These are phyloP conservation scores for Drosophila jambulina DNA, from an alignment of 1,140 invertebrate genomes.

Conservation along the genomic window DNA sequence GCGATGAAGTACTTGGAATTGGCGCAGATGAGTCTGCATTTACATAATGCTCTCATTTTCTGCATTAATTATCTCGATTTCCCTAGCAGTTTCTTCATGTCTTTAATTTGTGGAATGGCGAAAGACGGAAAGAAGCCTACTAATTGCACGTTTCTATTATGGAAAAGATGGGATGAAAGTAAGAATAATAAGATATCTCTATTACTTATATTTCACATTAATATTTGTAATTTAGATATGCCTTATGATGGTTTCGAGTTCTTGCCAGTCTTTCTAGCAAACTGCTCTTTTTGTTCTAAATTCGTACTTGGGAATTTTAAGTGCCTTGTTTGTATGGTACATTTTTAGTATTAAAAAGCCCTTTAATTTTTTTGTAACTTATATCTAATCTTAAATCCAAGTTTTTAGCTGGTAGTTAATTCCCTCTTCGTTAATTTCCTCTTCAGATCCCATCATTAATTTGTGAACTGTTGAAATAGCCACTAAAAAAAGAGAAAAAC, in stretches of 20 bases:
- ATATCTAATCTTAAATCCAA: neutral
- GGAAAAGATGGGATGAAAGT: neutral
- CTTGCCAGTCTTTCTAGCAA: too few relatives aligned
- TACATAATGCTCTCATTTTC: slow-evolving; percentile 15
- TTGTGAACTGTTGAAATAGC: slow-evolving; percentile 17
- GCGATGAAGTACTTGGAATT: slow-evolving; percentile 28
- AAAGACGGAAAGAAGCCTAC: neutral
- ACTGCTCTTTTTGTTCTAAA: neutral
- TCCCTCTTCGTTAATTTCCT: slow-evolving; percentile 1
- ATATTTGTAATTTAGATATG: neutral
- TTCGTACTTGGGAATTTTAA: neutral
- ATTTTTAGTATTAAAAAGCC: neutral
- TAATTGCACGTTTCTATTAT: neutral
- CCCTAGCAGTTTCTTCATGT: neutral
- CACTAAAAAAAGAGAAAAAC: neutral
- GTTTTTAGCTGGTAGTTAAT: neutral
- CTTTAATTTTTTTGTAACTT: neutral
- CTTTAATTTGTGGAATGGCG: neutral
- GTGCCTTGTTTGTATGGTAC: too few relatives aligned
- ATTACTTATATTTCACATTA: neutral
- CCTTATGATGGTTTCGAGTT: neutral
- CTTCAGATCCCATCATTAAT: slow-evolving; percentile 11
- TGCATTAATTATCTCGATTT: slow-evolving; percentile 13
- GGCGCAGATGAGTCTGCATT: slow-evolving; percentile 35
- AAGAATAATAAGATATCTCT: neutral